phyloP scores from a whole-genome alignment of 2,113 vertebrate species.

The Cinclus cinclus region DNA sequence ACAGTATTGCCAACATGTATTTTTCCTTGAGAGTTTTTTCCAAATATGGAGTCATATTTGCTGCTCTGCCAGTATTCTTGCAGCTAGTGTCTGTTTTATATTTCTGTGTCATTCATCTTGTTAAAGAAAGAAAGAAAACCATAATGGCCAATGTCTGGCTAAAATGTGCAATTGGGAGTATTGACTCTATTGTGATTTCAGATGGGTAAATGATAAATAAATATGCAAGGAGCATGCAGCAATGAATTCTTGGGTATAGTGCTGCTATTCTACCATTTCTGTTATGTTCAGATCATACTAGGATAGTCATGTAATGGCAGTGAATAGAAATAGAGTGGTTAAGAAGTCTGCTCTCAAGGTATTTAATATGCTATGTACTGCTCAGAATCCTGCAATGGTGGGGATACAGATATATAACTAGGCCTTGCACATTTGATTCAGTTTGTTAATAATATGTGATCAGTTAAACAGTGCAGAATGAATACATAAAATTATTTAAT shows the following conservation, averaged over 20 bases:
- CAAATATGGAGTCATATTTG: constrained; percentile 8
- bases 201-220: background rate
- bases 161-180: background rate
- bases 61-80: constrained; percentile 13
- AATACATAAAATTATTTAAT: background rate
- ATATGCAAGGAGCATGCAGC: background rate
- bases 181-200: background rate
- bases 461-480: background rate
- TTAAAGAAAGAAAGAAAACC: background rate
- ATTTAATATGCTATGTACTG: background rate
- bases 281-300: background rate
- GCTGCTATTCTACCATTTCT: background rate
- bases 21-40: constrained; percentile 11
- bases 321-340: background rate
- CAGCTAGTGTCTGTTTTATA: constrained; percentile 16
- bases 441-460: background rate
- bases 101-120: background rate
- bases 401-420: background rate
- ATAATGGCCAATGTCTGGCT: background rate
- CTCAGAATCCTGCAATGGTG: background rate
- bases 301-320: background rate
- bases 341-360: background rate
- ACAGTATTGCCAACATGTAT: constrained; percentile 4
- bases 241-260: background rate
- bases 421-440: background rate